Base-by-base conservation (phyloP, 2,888 invertebrate genomes). In the Spilosoma lubricipeda region DNA sequence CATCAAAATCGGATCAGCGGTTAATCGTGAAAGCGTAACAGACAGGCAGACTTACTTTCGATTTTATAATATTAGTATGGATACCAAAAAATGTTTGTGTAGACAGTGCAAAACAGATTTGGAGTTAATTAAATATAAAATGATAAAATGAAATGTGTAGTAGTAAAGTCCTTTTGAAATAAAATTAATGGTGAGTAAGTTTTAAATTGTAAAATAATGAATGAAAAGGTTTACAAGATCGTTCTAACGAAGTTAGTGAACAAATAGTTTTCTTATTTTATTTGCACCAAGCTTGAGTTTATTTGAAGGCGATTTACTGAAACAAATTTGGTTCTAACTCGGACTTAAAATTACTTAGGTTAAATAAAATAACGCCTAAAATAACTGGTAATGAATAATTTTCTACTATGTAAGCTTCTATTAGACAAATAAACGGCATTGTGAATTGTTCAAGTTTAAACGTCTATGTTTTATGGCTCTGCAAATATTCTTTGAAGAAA, bases 191-290 rank as follows among this genome's bases (percentile, higher is more conserved):
- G 66, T 42, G n/a, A 42, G 52, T 52, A 71, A 71, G 48, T 71
- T 71, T 71, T 52, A 65, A 71, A 71, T 71, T 71, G 71, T 65
- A 48, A 65, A 45, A 52, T 65, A 71, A 71, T 71, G 48, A 65
- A n/a, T 48, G n/a, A 8, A 65, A 69, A 36, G 18, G 64, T 67
- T 73, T 48, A 33, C 5, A 23, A 69, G 65, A 69, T 69, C 69
- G n/a, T 68, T 72, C 72, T 56, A 69, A 66, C 71, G 1, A 27
- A 64, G 70, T 71, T 52, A 70, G 48, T 48, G 23, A 63, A 65
- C 11, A 73, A 70, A 63, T 73, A 73, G 65, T 73, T 73, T 73
- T 65, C 69, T 65, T 65, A 73, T 73, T 70, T 56, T 56, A 65
- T 73, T 52, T 69, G 36, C 52, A 36, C 23, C 13, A 65, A 64